Base-by-base conservation (phyloP, 2,888 invertebrate species). In the Xestia xanthographa region DNA sequence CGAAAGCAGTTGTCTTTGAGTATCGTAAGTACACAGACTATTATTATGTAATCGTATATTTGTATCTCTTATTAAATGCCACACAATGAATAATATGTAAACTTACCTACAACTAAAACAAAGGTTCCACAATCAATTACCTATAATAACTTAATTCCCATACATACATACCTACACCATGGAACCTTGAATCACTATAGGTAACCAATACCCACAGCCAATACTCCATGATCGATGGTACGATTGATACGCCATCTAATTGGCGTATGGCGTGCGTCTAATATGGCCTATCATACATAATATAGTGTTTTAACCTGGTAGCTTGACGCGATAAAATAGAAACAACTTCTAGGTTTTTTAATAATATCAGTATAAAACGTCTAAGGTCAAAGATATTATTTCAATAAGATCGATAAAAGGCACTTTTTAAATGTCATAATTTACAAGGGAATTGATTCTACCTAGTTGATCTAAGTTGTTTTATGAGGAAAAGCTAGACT, bases 141-240 rank as follows among this genome's bases (percentile, higher is more conserved):
- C 0, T 75, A 3, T 77, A 74, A 72, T 77, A 65, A 71, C 71
- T 63, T 78, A 71, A 78, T 82, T 73, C 38, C 38, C 45, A 9
- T 53, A 69, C 45, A 41, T 66, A 72, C 38, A 22, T 56, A 60
- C 50, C 17, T 65, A 62, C 5, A 50, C 26, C n/a, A 65, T 17
- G 26, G 29, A 67, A 50, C 83, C 83, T 84, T 82, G 79, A 67
- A 53, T n/a, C 48, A n/a, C n/a, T 53, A 12, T 26, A 34, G 34
- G 34, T 34, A 22, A 50, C 48, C 66, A 22, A 45, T 63, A 72
- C 38, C 60, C 22, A 38, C 11, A 62, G 22, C 53, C n/a, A 6
- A 53, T 58, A 41, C 45, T 9, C 53, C 56, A 82, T 74, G 43
- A 82, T 84, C 50, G 67, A 84, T 75, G 26, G 34, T n/a, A 22